These are phyloP conservation scores for Sapayoa aenigma DNA, from an alignment of 2,113 vertebrate genomes.

Conservation along the genomic window DNA sequence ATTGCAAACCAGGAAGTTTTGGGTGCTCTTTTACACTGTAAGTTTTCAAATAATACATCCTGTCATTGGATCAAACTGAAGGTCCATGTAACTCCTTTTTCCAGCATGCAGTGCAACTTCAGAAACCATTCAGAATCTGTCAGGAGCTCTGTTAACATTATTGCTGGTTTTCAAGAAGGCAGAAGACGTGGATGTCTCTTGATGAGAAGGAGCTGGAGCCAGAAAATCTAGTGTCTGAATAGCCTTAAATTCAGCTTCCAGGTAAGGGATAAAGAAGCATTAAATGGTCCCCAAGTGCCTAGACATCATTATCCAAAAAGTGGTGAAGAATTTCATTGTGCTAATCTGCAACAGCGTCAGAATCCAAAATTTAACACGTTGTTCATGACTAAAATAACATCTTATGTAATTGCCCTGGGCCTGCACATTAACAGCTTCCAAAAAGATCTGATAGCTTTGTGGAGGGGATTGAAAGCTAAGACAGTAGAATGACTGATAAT, in stretches of 20 bases:
- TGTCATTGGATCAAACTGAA: not conserved
- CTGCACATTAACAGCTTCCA: constrained; percentile 13
- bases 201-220: not conserved
- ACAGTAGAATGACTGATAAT: not conserved
- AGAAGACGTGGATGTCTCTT: not conserved
- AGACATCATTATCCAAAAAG: not conserved
- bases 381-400: not conserved
- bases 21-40: not conserved
- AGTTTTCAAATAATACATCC: not conserved
- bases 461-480: not conserved
- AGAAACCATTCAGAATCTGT: not conserved
- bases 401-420: constrained; percentile 8
- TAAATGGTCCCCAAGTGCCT: not conserved
- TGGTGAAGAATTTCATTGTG: not conserved
- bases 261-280: not conserved
- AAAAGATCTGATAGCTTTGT: not conserved
- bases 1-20: not conserved
- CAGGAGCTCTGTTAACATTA: not conserved
- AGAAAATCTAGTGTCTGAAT: not conserved
- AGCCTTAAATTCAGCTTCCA: not conserved
- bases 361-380: not conserved
- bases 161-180: not conserved
- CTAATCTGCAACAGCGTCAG: not conserved
- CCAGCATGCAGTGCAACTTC: not conserved
- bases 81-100: not conserved